Evolutionary conservation across 2,113 vertebrate species (phyloP).

Genomic region (Gasterosteus aculeatus): DNA sequence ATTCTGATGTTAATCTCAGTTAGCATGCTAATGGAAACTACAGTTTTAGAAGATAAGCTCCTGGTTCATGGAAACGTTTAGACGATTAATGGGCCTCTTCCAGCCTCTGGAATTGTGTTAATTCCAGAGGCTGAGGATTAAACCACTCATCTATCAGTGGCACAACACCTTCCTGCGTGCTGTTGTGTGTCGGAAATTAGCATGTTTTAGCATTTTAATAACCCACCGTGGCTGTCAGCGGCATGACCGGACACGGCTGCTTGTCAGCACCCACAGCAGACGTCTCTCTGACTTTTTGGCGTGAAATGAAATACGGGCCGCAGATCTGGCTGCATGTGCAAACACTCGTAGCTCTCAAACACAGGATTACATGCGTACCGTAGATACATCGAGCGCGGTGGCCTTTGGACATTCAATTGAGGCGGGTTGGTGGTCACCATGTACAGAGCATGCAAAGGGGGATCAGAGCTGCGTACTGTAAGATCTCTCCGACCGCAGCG

Average conservation of each 20-base stretch:
- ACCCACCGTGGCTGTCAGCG: neutral
- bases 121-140: neutral
- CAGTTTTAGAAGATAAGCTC: neutral
- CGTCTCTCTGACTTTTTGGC: neutral
- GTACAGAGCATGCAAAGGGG: neutral
- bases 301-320: slow-evolving; percentile 11
- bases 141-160: neutral
- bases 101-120: too few relatives aligned
- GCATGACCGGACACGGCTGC: neutral
- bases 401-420: slow-evolving; percentile 55
- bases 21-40: neutral
- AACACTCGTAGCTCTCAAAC: neutral
- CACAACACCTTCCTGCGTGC: neutral
- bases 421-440: slow-evolving; percentile 1
- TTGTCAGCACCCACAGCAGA: neutral
- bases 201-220: slow-evolving; percentile 10
- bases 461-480: neutral
- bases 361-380: neutral
- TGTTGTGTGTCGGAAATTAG: neutral
- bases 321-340: neutral
- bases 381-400: slow-evolving; percentile 22
- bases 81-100: neutral
- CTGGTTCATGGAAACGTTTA: too few relatives aligned
- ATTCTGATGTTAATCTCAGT: neutral
- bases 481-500: neutral